A percentile compares a stretch with the other conserved stretches of the same genome.
Conservation (phyloP, 2,797 vertebrate species). For the Mormyrus proboscirostris region DNA sequence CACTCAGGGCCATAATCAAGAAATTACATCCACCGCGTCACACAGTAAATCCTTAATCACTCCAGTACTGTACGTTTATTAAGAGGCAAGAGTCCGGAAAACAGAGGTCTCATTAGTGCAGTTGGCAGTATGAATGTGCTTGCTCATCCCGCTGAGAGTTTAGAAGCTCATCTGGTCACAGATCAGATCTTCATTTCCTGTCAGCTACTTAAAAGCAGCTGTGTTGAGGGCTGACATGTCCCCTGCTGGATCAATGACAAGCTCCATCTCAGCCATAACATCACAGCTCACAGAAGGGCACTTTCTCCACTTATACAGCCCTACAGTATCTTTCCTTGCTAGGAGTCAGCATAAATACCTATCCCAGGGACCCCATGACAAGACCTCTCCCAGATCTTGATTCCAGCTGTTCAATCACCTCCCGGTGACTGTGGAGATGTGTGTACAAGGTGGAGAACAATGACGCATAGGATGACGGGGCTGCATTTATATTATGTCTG, state of each 20-base stretch:
- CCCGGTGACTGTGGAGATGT: not conserved
- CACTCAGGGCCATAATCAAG: not conserved
- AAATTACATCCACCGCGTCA: not conserved
- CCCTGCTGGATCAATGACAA: not conserved
- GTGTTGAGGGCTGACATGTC: not conserved
- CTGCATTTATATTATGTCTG: slow-evolving; percentile 8
- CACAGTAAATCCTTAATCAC: not conserved
- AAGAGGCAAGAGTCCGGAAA: no score
- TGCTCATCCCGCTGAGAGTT: not conserved
- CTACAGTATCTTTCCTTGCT: not conserved
- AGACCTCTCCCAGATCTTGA: not conserved
- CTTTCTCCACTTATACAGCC: not conserved
- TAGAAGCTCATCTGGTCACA: not conserved
- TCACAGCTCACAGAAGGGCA: not conserved
- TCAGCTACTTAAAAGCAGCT: not conserved
- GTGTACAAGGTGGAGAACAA: not conserved
- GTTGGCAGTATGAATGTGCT: not conserved
- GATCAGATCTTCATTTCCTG: not conserved
- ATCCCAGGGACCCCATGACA: not conserved
- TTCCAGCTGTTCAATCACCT: not conserved
- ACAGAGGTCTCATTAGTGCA: not conserved
- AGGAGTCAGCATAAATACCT: not conserved
- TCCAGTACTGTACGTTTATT: not conserved
- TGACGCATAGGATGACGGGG: not conserved
- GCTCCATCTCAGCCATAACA: not conserved